A percentile compares a stretch with the other conserved stretches of the same genome.
phyloP scores from a whole-genome alignment of 1,140 invertebrate genomes.

The Ctenoplectra terminalis region DNA sequence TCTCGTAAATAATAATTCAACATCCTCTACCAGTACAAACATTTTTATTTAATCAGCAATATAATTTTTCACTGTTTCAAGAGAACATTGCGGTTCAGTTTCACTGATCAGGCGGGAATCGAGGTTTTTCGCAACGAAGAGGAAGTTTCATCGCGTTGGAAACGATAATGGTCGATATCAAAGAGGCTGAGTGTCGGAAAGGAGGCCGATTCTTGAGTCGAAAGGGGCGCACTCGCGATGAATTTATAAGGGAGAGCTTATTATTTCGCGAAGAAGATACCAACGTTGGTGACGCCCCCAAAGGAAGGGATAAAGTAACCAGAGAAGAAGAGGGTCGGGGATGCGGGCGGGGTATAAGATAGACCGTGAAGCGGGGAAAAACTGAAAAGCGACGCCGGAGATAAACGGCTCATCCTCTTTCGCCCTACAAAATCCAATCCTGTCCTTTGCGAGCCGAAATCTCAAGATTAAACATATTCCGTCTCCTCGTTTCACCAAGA shows the following conservation, averaged over 20 bases:
- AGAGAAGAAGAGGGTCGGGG: conserved; percentile 60
- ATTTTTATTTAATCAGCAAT: not conserved
- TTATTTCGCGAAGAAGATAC: conserved; percentile 74
- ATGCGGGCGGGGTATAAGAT: conserved; percentile 44
- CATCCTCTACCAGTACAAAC: not conserved
- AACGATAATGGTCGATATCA: not conserved
- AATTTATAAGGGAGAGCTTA: conserved; percentile 83
- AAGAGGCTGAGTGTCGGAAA: not conserved
- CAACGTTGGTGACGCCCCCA: conserved; percentile 69
- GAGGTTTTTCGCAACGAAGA: not conserved
- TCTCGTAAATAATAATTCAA: too few species aligned
- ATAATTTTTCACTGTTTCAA: too few species aligned
- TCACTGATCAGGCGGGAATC: too few species aligned
- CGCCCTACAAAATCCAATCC: conserved; percentile 75
- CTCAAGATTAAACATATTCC: conserved; percentile 78
- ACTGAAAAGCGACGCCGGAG: conserved; percentile 82
- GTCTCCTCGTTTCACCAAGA: not conserved
- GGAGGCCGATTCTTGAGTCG: conserved; percentile 22
- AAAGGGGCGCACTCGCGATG: conserved; percentile 32
- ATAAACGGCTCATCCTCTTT: conserved; percentile 82
- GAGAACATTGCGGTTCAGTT: too few species aligned
- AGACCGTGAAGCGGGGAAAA: conserved; percentile 69
- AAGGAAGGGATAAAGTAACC: conserved; percentile 73
- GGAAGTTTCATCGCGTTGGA: not conserved
- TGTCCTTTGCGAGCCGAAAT: conserved; percentile 72